Conservation (phyloP, 2,797 vertebrate genomes). For the Danio tinwini region DNA sequence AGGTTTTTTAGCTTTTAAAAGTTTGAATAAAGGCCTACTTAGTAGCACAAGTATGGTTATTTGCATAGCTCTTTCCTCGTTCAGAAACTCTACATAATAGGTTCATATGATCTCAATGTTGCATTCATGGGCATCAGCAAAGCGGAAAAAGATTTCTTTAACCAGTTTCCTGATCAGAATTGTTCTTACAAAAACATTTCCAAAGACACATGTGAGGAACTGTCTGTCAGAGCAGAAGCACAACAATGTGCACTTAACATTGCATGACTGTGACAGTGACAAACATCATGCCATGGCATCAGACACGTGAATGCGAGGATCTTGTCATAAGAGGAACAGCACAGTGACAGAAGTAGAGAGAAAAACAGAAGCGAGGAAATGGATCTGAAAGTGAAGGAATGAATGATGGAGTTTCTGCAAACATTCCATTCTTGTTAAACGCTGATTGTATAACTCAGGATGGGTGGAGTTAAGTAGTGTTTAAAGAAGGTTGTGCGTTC, state of each 20-base stretch:
- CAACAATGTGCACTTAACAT: neutral
- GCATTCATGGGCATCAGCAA: neutral
- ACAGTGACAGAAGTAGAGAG: neutral
- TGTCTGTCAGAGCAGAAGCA: neutral
- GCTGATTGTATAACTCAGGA: slow-evolving; percentile 41
- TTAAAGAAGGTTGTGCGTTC: neutral
- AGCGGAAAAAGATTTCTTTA: neutral
- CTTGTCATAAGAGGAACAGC: neutral
- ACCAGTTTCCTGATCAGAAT: slow-evolving; percentile 12
- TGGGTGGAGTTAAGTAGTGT: slow-evolving; percentile 9
- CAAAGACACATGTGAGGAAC: neutral
- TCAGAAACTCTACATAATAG: neutral
- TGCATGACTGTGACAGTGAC: neutral
- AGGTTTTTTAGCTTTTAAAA: neutral
- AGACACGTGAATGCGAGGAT: neutral
- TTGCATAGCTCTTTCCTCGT: neutral
- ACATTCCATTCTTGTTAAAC: slow-evolving; percentile 51
- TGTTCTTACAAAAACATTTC: neutral
- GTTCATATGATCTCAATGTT: neutral
- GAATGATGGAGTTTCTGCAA: slow-evolving; percentile 8
- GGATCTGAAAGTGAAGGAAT: slow-evolving; percentile 12
- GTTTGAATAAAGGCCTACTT: neutral
- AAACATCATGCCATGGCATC: neutral
- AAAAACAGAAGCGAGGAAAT: slow-evolving; percentile 1
- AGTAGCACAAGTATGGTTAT: neutral